Conservation (phyloP, 2,888 invertebrate species). For the Deilephila elpenor region DNA sequence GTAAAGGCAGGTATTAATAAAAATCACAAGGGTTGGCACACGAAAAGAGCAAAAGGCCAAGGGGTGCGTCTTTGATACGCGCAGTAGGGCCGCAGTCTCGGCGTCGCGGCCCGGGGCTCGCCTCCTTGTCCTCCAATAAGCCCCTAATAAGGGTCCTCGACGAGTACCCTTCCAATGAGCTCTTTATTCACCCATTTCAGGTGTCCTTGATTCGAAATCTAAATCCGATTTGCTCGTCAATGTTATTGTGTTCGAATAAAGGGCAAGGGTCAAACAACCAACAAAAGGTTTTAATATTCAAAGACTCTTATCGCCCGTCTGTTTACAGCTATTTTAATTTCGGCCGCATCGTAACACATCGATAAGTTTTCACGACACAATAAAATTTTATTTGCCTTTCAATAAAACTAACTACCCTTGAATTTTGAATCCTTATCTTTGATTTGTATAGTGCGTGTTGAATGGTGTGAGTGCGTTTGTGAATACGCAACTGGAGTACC, state of each 20-base stretch:
- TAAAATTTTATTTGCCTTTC: constrained; percentile 49
- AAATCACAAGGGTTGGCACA: constrained; percentile 64
- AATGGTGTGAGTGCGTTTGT: not conserved
- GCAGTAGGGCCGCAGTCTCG: constrained; percentile 64
- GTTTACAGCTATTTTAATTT: constrained; percentile 68
- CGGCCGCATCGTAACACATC: constrained; percentile 57
- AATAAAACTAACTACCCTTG: constrained; percentile 10
- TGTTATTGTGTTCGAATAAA: constrained; percentile 66
- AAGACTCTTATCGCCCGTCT: constrained; percentile 66
- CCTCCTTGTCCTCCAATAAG: constrained; percentile 77
- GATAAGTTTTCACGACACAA: constrained; percentile 69
- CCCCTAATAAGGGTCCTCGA: constrained; percentile 74
- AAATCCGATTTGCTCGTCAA: constrained; percentile 77
- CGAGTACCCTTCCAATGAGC: constrained; percentile 71
- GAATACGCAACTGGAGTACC: not conserved
- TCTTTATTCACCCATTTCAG: constrained; percentile 72
- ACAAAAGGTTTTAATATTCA: constrained; percentile 66
- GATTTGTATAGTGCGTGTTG: not conserved
- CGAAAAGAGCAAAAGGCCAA: constrained; percentile 75
- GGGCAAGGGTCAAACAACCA: constrained; percentile 64
- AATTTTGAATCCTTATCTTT: constrained; percentile 12
- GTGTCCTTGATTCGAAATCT: constrained; percentile 77
- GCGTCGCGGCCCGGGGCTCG: constrained; percentile 51
- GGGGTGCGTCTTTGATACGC: constrained; percentile 67
- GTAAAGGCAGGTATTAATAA: constrained; percentile 64